Percentiles rank a stretch among this genome's conserved stretches.
phyloP scores from a whole-genome alignment of 2,113 vertebrate species.

The Sinocyclocheilus grahami region DNA sequence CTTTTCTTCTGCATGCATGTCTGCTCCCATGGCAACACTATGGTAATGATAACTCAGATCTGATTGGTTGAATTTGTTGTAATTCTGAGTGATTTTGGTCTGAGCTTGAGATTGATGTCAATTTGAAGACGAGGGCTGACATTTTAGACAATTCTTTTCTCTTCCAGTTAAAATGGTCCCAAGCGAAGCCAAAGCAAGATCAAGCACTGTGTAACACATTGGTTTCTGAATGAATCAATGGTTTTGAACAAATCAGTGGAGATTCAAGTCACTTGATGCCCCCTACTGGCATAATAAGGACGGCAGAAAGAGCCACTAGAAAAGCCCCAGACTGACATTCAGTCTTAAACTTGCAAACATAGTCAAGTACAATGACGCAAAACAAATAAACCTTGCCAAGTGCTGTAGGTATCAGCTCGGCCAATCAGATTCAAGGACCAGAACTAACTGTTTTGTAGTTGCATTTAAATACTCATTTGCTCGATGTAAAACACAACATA shows the following conservation, averaged over 20 bases:
- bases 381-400: neutral
- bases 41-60: neutral
- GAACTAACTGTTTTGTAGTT: neutral
- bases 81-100: neutral
- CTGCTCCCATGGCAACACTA: neutral
- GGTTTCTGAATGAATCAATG: neutral
- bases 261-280: neutral
- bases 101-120: neutral
- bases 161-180: neutral
- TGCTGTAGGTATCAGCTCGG: neutral
- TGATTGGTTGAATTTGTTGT: neutral
- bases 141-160: neutral
- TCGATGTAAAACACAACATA: neutral
- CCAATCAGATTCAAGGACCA: neutral
- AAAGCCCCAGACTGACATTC: neutral
- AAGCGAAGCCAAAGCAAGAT: neutral
- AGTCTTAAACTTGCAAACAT: neutral
- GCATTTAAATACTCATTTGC: neutral
- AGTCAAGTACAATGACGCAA: neutral
- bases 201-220: neutral
- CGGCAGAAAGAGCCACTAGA: neutral
- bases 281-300: neutral
- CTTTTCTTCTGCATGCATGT: conserved; percentile 15
- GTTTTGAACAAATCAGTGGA: neutral
- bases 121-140: neutral